A percentile compares a stretch with the other conserved stretches of the same genome.
These are phyloP conservation scores for Lepidotrigona ventralis DNA, from an alignment of 1,140 invertebrate genomes.

Conservation along the genomic window DNA sequence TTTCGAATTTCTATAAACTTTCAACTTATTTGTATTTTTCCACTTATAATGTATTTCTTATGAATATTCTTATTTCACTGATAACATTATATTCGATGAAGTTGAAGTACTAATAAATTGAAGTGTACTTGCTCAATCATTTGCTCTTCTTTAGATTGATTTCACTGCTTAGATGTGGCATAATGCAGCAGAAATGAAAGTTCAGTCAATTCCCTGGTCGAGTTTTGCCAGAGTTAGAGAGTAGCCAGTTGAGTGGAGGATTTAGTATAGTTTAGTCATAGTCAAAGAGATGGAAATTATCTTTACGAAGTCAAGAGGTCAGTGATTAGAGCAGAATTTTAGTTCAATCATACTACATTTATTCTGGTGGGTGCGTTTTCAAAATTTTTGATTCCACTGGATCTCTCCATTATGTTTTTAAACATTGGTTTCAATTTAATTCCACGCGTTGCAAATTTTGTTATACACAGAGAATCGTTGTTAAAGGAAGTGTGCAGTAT, in stretches of 20 bases:
- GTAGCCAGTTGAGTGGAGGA: background rate
- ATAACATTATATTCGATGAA: background rate
- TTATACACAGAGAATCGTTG: rapidly evolving
- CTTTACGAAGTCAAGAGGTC: too few species aligned
- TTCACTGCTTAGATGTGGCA: background rate
- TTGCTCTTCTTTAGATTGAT: background rate
- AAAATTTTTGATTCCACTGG: too few species aligned
- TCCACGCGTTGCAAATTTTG: background rate
- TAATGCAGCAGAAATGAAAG: background rate
- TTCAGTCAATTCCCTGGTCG: background rate
- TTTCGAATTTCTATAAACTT: too few species aligned
- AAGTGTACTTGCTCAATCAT: background rate
- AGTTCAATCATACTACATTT: background rate
- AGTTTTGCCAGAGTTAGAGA: background rate
- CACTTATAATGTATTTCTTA: too few species aligned
- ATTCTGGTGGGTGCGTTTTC: background rate
- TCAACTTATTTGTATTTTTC: too few species aligned
- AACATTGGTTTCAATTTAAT: too few species aligned
- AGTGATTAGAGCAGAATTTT: too few species aligned
- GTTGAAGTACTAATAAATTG: background rate
- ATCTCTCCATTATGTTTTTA: too few species aligned
- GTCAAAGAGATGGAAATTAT: background rate
- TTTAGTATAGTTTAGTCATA: background rate
- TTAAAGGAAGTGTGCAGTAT: background rate
- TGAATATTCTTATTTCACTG: too few species aligned